Base-by-base conservation (phyloP, 2,113 vertebrate genomes). In the Prunella himalayana region DNA sequence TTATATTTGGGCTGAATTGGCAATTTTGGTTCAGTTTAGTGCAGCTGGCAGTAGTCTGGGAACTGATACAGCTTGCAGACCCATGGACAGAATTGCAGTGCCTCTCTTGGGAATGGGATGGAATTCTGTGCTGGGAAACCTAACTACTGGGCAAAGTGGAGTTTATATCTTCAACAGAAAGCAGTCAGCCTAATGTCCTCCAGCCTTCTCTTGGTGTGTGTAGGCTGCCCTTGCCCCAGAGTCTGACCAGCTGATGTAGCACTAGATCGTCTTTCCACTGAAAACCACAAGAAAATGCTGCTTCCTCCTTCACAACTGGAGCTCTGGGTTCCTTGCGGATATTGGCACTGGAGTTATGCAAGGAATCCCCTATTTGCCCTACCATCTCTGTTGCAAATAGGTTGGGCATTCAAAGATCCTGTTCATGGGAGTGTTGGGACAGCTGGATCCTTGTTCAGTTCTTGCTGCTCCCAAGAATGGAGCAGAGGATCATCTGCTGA, bases 371-470 rank as follows among this genome's bases (percentile, higher is more conserved):
- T 61, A 35, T 82, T 85, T 94, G 19, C 84, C 20, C 35, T 79
- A 22, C 70, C 42, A 51, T 79, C n/a, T 86, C 83, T 49, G 39
- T 50, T 78, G 37, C 20, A 60, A 84, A 86, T 68, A 80, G 57
- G n/a, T 68, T 0, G 57, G 50, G 37, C 42, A 79, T 89, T 94
- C 51, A 56, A 56, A 90, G 69, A 71, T 86, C 76, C 82, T 81
- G 57, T 82, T 91, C 77, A 82, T 82, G 53, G 65, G 81, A 94
- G 57, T 39, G 89, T 35, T 94, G 86, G 41, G 89, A 95, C 91
- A 95, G 91, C 91, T 96, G 95, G 66, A 92, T 91, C 82, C 89
- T 92, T 95, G 86, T 95, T 88, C 2, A 9, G 45, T 94, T 95
- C 75, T 90, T 14, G 0, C 59, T 94, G 82, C 88, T 92, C 71